Conservation (phyloP, 2,113 vertebrate species). For the Myiagra hebetior region DNA sequence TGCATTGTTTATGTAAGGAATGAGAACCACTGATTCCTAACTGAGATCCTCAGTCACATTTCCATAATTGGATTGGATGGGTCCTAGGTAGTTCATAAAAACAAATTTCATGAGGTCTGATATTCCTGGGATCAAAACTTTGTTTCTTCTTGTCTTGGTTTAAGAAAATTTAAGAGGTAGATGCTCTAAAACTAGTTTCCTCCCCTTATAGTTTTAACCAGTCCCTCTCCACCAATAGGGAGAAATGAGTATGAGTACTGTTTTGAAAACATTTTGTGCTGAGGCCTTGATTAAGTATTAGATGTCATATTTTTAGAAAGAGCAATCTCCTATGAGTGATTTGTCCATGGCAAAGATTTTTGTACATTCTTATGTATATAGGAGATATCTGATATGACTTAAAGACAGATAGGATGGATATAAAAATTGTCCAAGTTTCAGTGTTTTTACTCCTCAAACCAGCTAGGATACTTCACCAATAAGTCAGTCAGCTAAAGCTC, state of each 20-base stretch:
- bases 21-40: background rate
- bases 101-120: background rate
- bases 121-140: background rate
- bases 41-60: background rate
- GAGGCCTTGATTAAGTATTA: background rate
- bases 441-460: background rate
- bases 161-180: background rate
- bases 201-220: background rate
- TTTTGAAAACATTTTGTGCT: background rate
- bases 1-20: background rate
- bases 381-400: background rate
- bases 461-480: background rate
- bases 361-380: background rate
- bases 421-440: background rate
- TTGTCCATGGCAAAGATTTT: background rate
- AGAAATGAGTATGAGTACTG: rapidly evolving
- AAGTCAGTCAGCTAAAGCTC: background rate
- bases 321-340: background rate
- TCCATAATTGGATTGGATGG: background rate
- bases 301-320: background rate
- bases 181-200: background rate
- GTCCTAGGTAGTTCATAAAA: background rate
- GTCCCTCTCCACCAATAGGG: background rate
- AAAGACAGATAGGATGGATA: background rate
- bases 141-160: background rate